Percentiles rank a stretch among this genome's conserved stretches.
phyloP scores from a whole-genome alignment of 2,888 invertebrate genomes.

The Disparrhopalites patrizii region DNA sequence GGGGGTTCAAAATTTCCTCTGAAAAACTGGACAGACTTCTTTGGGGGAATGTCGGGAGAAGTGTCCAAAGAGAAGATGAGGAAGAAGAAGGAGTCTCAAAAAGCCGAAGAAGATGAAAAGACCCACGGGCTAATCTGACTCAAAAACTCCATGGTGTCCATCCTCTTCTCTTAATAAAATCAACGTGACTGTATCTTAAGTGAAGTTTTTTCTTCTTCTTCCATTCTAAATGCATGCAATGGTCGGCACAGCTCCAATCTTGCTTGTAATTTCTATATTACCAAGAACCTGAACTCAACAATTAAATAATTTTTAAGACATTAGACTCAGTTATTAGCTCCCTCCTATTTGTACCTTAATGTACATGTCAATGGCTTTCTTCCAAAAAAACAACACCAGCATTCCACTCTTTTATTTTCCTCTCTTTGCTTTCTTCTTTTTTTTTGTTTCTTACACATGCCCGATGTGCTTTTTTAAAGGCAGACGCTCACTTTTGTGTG shows the following conservation, averaged over 20 bases:
- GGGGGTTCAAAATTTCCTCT: conserved; percentile 34
- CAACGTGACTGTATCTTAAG: neutral
- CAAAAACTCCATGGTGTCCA: too few species aligned
- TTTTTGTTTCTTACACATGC: too few species aligned
- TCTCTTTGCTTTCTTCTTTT: too few species aligned
- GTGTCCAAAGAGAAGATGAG: neutral
- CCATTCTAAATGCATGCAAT: too few species aligned
- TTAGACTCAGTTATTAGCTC: neutral
- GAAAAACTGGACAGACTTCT: conserved; percentile 46
- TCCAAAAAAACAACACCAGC: too few species aligned
- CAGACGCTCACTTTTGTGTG: too few species aligned
- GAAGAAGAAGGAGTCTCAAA: conserved; percentile 12
- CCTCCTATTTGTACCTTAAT: neutral
- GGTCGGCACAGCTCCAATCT: too few species aligned
- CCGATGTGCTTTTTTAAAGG: too few species aligned
- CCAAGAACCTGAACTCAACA: neutral
- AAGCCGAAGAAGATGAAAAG: conserved; percentile 8
- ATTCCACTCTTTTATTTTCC: too few species aligned
- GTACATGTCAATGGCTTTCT: too few species aligned
- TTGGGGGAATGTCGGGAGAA: neutral
- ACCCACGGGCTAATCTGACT: conserved; percentile 24
- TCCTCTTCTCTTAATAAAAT: too few species aligned
- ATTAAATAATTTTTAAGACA: conserved; percentile 3
- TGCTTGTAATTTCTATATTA: neutral
- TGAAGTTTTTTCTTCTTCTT: neutral